Conservation (phyloP, 2,113 vertebrate species). For the Sinosuthora webbiana region DNA sequence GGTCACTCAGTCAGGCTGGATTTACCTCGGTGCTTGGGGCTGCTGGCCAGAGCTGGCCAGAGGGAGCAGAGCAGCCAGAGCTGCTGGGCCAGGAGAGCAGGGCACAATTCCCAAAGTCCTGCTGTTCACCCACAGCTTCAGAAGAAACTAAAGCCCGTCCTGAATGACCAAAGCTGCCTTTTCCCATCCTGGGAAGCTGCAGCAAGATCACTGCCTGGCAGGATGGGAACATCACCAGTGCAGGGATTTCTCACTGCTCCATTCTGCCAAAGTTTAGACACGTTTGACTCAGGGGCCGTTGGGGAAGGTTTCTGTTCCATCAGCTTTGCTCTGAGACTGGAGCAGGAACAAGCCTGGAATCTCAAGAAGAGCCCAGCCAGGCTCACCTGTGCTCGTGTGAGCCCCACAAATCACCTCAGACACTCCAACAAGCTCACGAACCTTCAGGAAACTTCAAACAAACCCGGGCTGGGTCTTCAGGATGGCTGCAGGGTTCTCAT, state of each 20-base stretch:
- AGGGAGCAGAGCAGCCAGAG: not conserved
- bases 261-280: not conserved
- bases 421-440: not conserved
- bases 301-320: not conserved
- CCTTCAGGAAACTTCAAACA: not conserved
- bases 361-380: not conserved
- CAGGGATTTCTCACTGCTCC: not conserved
- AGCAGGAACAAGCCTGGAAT: not conserved
- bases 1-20: not conserved
- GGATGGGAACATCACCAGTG: not conserved
- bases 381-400: not conserved
- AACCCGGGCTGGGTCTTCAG: not conserved
- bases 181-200: not conserved
- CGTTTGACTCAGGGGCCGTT: not conserved
- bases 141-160: not conserved
- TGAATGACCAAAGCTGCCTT: rapidly evolving
- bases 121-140: not conserved
- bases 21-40: not conserved
- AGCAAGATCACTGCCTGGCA: not conserved
- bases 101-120: not conserved
- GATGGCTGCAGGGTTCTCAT: not conserved
- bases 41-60: not conserved
- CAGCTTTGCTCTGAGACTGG: not conserved
- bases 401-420: not conserved
- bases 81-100: not conserved